Evolutionary conservation across 92 coral and sea anemone species (phyloP), one percentile per base, ranked within the genome.

Genomic region (Bergia puertoricense): DNA sequence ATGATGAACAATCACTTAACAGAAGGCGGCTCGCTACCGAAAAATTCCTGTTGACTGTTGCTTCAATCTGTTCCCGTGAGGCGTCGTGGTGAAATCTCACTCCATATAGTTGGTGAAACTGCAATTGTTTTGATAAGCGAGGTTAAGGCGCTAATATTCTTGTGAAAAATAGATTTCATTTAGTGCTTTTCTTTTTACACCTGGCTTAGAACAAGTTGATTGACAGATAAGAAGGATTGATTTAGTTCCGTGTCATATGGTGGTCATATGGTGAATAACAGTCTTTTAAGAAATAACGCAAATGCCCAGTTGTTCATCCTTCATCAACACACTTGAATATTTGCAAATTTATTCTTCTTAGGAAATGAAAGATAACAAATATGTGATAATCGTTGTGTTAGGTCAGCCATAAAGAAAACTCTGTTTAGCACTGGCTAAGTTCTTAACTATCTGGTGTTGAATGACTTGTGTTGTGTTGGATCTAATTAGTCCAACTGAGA

Each of bases 151-250:
- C 84, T 92, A 92, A 92, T 87, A 79, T 92, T 76, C 88, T 86
- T 86, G 92, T 86, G 92, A 91, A 92, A 92, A 92, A 92, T 92
- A 90, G 94, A 92, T 92, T 92, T 89, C 94, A 89, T 86, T 90
- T 87, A 86, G 88, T 50, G 74, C 76, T 66, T 78, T 72, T 92
- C 90, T 89, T 92, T 84, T 92, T 92, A 54, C 94, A 92, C 94
- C 94, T 92, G 92, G 94, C 85, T 86, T 81, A 86, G 74, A 89
- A 92, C 94, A 89, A 82, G 88, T 42, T 92, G 94, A 92, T 50
- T 92, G 94, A 82, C 94, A 86, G 73, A 80, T 79, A 8, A 78
- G 59, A 44, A 15, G 78, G 87, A 15, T 71, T 81, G 85, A 90
- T 88, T 83, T 86, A 80, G 75, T 86, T 54, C 46, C 80, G 84